Evolutionary conservation across 2,797 vertebrate species (phyloP).

Genomic region (Anas capensis): DNA sequence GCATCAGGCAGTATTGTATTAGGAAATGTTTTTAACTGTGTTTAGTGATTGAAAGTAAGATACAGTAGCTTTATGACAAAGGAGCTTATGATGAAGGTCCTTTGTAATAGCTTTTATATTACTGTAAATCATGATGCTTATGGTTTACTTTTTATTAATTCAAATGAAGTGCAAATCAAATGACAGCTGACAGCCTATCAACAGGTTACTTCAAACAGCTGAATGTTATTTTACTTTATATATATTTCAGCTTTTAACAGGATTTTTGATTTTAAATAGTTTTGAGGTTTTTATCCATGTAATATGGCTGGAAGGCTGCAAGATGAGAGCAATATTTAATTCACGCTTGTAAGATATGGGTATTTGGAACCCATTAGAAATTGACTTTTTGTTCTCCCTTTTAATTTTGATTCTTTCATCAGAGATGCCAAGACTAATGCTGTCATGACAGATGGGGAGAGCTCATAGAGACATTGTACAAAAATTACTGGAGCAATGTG

Average conservation of each 20-base stretch:
- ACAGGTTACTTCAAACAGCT: slow-evolving; percentile 68
- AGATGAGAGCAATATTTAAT: slow-evolving; percentile 69
- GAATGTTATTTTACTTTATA: slow-evolving; percentile 57
- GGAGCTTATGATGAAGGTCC: slow-evolving; percentile 68
- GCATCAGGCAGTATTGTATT: slow-evolving; percentile 25
- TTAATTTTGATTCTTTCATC: slow-evolving; percentile 73
- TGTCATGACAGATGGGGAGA: slow-evolving; percentile 74
- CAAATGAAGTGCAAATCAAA: slow-evolving; percentile 72
- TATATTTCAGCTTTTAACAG: slow-evolving; percentile 64
- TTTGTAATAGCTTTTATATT: slow-evolving; percentile 70
- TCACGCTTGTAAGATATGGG: slow-evolving; percentile 52
- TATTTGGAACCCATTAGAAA: slow-evolving; percentile 70
- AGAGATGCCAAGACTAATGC: slow-evolving; percentile 73
- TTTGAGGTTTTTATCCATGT: slow-evolving; percentile 41
- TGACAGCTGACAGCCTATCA: slow-evolving; percentile 67
- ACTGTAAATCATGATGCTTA: slow-evolving; percentile 68
- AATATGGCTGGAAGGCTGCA: slow-evolving; percentile 53
- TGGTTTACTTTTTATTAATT: slow-evolving; percentile 73
- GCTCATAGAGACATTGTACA: slow-evolving; percentile 50
- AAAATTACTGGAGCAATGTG: slow-evolving; percentile 72
- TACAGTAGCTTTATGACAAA: slow-evolving; percentile 69
- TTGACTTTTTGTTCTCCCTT: slow-evolving; percentile 68
- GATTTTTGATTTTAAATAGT: slow-evolving; percentile 60
- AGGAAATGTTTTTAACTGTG: slow-evolving; percentile 67
- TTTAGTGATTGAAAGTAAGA: slow-evolving; percentile 75